Percentiles rank a stretch among this genome's conserved stretches.
phyloP scores from a whole-genome alignment of 2,113 vertebrate genomes.

The Laterallus jamaicensis region DNA sequence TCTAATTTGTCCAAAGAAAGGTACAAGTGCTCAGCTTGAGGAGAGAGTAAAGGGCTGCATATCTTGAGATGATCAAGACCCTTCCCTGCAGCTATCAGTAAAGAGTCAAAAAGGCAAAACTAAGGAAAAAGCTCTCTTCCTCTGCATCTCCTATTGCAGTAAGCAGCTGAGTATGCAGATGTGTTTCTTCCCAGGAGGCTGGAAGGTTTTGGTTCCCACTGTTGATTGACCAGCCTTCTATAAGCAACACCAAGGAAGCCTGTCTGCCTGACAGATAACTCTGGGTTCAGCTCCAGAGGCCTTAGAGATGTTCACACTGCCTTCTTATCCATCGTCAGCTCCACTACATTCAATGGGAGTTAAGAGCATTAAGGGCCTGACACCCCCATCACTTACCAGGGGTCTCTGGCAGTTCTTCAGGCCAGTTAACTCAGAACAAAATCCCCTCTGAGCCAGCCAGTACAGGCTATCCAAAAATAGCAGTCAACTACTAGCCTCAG shows the following conservation, averaged over 20 bases:
- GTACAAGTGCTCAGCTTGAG: not conserved
- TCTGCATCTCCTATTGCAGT: not conserved
- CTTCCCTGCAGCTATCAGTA: not conserved
- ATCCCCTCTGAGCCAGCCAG: conserved; percentile 41
- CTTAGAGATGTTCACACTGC: not conserved
- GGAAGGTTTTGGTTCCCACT: not conserved
- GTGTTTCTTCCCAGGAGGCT: not conserved
- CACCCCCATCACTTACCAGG: not conserved
- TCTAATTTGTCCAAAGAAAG: not conserved
- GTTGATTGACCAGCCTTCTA: rapidly evolving
- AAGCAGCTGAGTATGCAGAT: not conserved
- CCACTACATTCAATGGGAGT: not conserved
- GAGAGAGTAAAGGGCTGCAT: not conserved
- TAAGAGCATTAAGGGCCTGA: not conserved
- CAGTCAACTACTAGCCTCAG: conserved; percentile 3
- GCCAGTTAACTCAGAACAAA: conserved; percentile 32
- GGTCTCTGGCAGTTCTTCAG: conserved; percentile 43
- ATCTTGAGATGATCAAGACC: not conserved
- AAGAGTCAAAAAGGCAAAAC: not conserved
- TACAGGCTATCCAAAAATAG: conserved; percentile 47
- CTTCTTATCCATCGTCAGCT: not conserved
- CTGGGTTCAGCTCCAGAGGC: not conserved
- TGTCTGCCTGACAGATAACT: not conserved
- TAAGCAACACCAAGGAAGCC: not conserved
- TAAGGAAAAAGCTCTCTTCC: not conserved